These are phyloP conservation scores for Epizoanthus fatuus DNA, from an alignment of 92 coral and sea anemone species.

Conservation along the genomic window DNA sequence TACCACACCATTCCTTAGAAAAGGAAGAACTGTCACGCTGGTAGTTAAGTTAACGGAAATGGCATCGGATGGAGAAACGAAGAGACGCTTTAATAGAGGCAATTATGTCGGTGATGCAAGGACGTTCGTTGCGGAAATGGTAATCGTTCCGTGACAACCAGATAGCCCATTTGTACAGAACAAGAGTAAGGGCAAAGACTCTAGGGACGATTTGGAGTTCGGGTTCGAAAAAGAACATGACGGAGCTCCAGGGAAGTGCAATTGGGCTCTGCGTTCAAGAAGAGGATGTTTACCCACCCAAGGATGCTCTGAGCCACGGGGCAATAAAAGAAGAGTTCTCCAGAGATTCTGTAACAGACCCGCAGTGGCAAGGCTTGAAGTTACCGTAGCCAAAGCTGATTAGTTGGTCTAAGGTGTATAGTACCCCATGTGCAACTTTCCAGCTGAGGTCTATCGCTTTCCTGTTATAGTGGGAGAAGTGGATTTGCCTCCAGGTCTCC, in stretches of 20 bases:
- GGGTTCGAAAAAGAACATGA: constrained; percentile 3
- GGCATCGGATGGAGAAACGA: not conserved
- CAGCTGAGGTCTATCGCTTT: constrained; percentile 6
- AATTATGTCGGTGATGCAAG: no score
- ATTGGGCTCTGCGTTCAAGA: not conserved
- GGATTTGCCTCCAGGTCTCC: constrained; percentile 46
- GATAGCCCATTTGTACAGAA: constrained; percentile 1
- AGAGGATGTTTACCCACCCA: not conserved
- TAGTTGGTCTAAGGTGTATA: constrained; percentile 28
- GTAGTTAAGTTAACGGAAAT: not conserved
- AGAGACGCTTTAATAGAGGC: not conserved
- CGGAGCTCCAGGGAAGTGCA: not conserved
- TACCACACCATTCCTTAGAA: not conserved
- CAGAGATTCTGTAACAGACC: not conserved
- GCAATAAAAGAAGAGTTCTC: constrained; percentile 17
- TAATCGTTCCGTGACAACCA: constrained; percentile 1
- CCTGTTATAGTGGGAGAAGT: not conserved
- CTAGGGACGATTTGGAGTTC: not conserved
- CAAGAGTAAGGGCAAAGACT: not conserved
- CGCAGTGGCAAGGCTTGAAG: not conserved
- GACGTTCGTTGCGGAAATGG: no score
- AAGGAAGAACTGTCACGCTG: not conserved
- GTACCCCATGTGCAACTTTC: constrained; percentile 46
- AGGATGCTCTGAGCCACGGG: constrained; percentile 10
- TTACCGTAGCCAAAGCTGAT: not conserved